Percentiles rank a stretch among this genome's conserved stretches.
Conservation (phyloP, 64 coral and sea anemone species). For the Montipora efflorescens region DNA sequence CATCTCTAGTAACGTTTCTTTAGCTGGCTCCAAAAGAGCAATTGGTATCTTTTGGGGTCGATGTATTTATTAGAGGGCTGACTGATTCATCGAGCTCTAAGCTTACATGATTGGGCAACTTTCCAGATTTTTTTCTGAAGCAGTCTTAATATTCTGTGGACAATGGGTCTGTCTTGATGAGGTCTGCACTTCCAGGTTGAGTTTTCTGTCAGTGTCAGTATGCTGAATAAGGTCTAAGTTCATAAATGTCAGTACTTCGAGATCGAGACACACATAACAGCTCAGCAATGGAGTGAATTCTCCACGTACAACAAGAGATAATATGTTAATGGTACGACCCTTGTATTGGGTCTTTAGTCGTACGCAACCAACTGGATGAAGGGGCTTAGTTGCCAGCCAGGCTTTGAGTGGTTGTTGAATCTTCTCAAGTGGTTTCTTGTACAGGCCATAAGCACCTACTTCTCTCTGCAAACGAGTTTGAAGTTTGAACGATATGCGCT, state of each 20-base stretch:
- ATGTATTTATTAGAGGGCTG: background rate
- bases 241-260: slow-evolving; percentile 58
- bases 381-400: slow-evolving; percentile 34
- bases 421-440: slow-evolving; percentile 32
- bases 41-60: slow-evolving; percentile 59
- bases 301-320: slow-evolving; percentile 65
- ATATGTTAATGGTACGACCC: slow-evolving; percentile 24
- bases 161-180: slow-evolving; percentile 3
- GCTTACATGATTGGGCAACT: slow-evolving; percentile 50
- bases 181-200: no score
- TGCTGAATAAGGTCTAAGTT: slow-evolving; percentile 13
- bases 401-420: slow-evolving; percentile 19
- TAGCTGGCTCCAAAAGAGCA: slow-evolving; percentile 31
- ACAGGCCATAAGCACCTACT: slow-evolving; percentile 1
- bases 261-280: slow-evolving; percentile 64
- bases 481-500: no score
- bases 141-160: slow-evolving; percentile 61
- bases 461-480: no score
- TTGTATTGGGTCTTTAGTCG: slow-evolving; percentile 9
- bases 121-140: slow-evolving; percentile 58
- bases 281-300: slow-evolving; percentile 63
- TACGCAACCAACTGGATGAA: slow-evolving; percentile 23
- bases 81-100: slow-evolving; percentile 63
- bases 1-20: slow-evolving; percentile 53
- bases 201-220: no score